Base-by-base conservation (phyloP, 2,888 invertebrate genomes). In the Crossocerus cetratus region DNA sequence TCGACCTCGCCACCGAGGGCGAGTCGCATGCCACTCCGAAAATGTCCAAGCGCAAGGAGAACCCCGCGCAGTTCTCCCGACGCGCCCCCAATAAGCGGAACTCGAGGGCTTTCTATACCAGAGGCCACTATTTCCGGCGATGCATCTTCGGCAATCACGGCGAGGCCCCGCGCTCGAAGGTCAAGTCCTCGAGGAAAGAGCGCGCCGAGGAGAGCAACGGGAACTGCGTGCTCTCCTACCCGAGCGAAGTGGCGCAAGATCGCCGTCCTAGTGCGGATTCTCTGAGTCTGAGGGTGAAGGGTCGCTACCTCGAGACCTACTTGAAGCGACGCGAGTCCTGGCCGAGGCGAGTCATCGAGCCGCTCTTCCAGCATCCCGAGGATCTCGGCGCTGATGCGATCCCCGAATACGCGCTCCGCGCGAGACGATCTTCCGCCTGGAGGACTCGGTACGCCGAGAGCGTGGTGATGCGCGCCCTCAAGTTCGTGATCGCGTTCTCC, bases 371-470 rank as follows among this genome's bases (percentile, higher is more conserved):
- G 2, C 23, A 60, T 2, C 22, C 61, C 2, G 67, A 54, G 8
- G 45, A 32, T 23, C 44, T 62, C 43, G 14, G 42, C 20, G 43
- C 65, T 5, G 18, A 53, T 21, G 22, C 56, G 20, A 21, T 58
- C 0, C 43, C 62, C 55, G 72, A 55, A 11, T 20, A 21, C 1
- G 16, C 69, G 4, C 8, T 23, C 0, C 23, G 69, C 5, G 32
- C 5, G 16, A 69, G 32, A 45, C 21, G 21, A 13, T n/a, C 59
- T 16, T 70, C 75, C 0, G 58, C 22, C 23, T 61, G 66, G 13
- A 67, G 72, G 14, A 64, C 75, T 14, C 80, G 67, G 13, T 80
- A 80, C 58, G 81, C 59, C 22, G 78, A 81, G 65, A 74, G 60
- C 18, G 72, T 77, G 32, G 49, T 77, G 8, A 53, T 55, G 1